Conservation (phyloP, 2,797 vertebrate genomes). For the Channallabes apus region DNA sequence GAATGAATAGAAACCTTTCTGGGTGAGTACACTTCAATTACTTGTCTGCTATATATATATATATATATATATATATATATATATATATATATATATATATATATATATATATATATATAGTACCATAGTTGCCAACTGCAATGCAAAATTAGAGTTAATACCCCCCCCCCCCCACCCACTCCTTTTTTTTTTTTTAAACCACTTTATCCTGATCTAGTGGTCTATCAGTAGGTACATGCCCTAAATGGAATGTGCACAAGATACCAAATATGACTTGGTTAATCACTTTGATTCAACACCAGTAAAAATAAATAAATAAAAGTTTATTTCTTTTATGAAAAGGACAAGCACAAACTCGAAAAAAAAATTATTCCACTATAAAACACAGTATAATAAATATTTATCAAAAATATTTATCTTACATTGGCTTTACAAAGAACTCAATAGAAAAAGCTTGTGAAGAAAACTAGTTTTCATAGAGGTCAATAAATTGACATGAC, state of each 20-base stretch:
- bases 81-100: too few species aligned
- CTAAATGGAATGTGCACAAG: background rate
- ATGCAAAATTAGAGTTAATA: background rate
- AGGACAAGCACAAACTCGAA: background rate
- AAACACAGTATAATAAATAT: slow-evolving; percentile 6
- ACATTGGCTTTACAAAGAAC: background rate
- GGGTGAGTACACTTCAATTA: background rate
- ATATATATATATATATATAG: too few species aligned
- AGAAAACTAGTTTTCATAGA: too few species aligned
- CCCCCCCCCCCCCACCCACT: too few species aligned
- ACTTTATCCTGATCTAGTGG: background rate
- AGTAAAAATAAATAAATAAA: background rate
- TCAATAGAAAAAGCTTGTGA: background rate
- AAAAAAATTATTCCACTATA: background rate
- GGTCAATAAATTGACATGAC: background rate
- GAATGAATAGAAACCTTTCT: background rate
- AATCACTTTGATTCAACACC: background rate
- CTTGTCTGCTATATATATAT: background rate
- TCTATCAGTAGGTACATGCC: background rate
- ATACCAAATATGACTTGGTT: background rate
- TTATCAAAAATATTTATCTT: background rate
- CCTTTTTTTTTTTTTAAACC: background rate
- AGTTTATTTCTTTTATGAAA: background rate
- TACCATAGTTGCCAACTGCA: background rate
- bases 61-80: too few species aligned